Evolutionary conservation across 2,888 invertebrate species (phyloP), one percentile per base, ranked within the genome.

Genomic region (Salpingus planirostris): DNA sequence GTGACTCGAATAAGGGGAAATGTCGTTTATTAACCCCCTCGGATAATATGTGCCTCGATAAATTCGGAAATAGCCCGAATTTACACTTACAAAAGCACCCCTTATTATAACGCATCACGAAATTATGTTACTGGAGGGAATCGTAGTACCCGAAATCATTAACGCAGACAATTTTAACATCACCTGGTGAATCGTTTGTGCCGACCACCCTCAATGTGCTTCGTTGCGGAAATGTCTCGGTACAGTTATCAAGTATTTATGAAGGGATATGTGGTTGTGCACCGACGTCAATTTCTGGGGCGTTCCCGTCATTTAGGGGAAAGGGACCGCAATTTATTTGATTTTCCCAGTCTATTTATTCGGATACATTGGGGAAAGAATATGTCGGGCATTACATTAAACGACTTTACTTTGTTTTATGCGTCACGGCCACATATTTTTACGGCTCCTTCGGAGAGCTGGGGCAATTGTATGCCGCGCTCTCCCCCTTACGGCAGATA

Each of bases 371-470:
- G 26, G 22, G 31, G 15, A 39, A 35, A 39, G 40, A 43, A 39
- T 39, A 44, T 42, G 42, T 39, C 24, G 38, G 39, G 26, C 30
- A 41, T 47, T 38, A 43, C 33, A 33, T 39, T 39, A 42, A 43
- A 42, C 38, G 43, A 39, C 37, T 39, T 40, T 38, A 38, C 43
- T 44, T 45, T 46, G 42, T 45, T 44, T 43, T 43, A 45, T 43
- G 43, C 38, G 44, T 46, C 44, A 40, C 39, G 36, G 39, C 32
- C 40, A 42, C 42, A 49, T 42, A 47, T 44, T 45, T 47, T 47
- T 43, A 38, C 36, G 34, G 18, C 18, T 18, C 18, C 18, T 18
- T 18, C 5, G n/a, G n/a, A n/a, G n/a, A n/a, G n/a, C n/a, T 8
- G 21, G n/a, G 11, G 13, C 31, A 31, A 13, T 35, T 29, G 18